Evolutionary conservation across 2,797 vertebrate species (phyloP), one percentile per base, ranked within the genome.

Genomic region (Silurus aristotelis): DNA sequence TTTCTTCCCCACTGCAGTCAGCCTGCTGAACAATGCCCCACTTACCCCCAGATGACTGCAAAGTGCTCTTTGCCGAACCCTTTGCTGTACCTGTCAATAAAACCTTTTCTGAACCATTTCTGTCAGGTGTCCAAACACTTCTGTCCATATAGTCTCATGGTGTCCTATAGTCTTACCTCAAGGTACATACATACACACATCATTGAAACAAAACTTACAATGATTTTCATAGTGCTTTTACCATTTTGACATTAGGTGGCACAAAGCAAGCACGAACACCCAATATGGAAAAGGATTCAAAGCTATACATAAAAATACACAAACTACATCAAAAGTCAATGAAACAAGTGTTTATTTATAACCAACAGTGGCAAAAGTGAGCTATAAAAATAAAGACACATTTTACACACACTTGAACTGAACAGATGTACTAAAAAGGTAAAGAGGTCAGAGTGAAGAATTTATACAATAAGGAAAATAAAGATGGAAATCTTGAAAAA

Each of bases 301-400:
- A n/a, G 14, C 43, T 48, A 46, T 48, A 19, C 1, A 61, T 43
- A 22, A 55, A 60, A 22, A 43, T 43, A 79, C 38, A 46, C 19
- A 78, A 64, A 46, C 20, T 2, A 64, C 12, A 1, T 25, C 19
- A 52, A 48, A 19, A 1, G 1, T 25, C 1, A 66, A 7, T 25
- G 31, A 20, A 56, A 48, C 14, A 64, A 52, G 1, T 9, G 22
- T 80, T 80, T 80, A 66, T 80, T 80, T 43, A 38, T 60, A 60
- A 48, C n/a, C 31, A 48, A 64, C 17, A 48, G 1, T 27, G 78
- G 2, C 76, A 63, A 60, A 61, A 78, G 6, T 4, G 17, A 80
- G 43, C 43, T 80, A 27, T 25, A 64, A 64, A 80, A 80, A 80
- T 25, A 80, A 25, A 64, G 31, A 38, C 15, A 55, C 10, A 80